Evolutionary conservation across 2,113 vertebrate species (phyloP).

Genomic region (Eonycteris spelaea): DNA sequence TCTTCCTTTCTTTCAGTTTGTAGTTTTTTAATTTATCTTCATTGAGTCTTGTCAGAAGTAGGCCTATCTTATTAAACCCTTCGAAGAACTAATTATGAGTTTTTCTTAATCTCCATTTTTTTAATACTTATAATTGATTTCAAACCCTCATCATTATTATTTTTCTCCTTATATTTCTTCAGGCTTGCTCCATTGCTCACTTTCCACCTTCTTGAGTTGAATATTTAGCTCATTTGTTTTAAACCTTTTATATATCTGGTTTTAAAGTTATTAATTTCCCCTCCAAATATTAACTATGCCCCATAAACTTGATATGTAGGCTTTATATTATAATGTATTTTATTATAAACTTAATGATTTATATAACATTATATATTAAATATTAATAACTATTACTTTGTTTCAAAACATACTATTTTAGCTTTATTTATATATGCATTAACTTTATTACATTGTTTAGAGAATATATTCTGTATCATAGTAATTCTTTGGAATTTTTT

Average conservation of each 20-base stretch:
- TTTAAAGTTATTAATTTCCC: background rate
- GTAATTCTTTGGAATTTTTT: background rate
- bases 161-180: background rate
- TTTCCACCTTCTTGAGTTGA: background rate
- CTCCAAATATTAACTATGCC: background rate
- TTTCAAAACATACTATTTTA: background rate
- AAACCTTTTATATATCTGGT: background rate
- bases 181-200: background rate
- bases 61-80: background rate
- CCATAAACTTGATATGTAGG: background rate
- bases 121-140: background rate
- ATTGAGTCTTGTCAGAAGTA: background rate
- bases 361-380: background rate
- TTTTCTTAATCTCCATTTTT: background rate
- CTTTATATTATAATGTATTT: background rate
- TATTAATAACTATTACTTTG: background rate
- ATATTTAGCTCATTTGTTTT: background rate
- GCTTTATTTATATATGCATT: background rate
- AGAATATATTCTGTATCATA: background rate
- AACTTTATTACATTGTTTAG: background rate
- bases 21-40: background rate
- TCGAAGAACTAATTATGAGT: background rate
- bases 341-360: background rate
- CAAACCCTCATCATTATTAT: background rate
- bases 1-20: background rate